Evolutionary conservation across 1,140 invertebrate genomes (phyloP), one percentile per base, ranked within the genome.

Genomic region (Piezodorus guildinii): DNA sequence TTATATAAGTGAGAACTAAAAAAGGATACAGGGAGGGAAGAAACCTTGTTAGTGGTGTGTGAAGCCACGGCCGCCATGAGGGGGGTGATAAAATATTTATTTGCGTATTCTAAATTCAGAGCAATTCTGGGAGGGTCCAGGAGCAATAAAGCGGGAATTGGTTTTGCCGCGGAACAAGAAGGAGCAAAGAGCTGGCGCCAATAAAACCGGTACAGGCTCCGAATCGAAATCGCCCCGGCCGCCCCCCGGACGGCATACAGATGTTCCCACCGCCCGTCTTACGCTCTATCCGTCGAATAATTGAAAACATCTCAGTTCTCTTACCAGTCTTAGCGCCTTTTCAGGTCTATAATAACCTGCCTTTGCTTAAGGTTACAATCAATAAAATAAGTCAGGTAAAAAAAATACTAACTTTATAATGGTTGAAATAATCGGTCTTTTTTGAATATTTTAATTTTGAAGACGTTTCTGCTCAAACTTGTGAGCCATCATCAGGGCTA

Each of bases 41-140:
- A 39, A 39, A 39, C 34, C 34, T 39, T 39, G 34, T 39, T 39
- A 39, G 34, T 10, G 34, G 34, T 39, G 34, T 39, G 34, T 39
- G 34, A 39, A 39, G 34, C 34, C 34, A 56, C 17, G 23, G 19
- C 52, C 23, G 27, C 19, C 52, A 25, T 56, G 52, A 25, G 19
- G 15, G 52, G 23, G 15, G 16, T 19, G 46, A 17, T 56, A 25
- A 56, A 56, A 56, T 56, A 56, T 56, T 56, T 56, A 56, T 56
- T 56, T 56, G 52, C 15, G 52, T 56, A 56, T 56, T 56, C 52
- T 56, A 56, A 56, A 56, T 56, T 56, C 52, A 56, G 52, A 56
- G 52, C 19, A 56, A 56, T 56, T 56, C 19, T 56, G 52, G 52
- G 14, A 23, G 52, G 34, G 34, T 39, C 34, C 34, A 56, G 52